Percentiles rank a stretch among this genome's conserved stretches.
Conservation (phyloP, 2,888 invertebrate species). For the Orthosia gracilis region DNA sequence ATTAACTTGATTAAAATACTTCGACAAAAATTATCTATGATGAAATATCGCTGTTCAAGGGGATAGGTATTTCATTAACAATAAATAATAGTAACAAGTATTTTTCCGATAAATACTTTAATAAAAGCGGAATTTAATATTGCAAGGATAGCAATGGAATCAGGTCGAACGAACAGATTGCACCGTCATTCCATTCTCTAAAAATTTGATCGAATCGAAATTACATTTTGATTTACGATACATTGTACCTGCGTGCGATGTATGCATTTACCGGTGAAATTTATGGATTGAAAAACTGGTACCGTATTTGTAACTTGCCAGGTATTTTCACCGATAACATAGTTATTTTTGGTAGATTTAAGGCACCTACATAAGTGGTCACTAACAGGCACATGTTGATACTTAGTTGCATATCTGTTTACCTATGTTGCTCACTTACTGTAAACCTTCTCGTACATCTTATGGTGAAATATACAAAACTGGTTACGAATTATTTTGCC, state of each 20-base stretch:
- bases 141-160: conserved; percentile 65
- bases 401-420: background rate
- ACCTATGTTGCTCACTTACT: background rate
- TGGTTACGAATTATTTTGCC: too few relatives aligned
- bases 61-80: background rate
- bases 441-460: too few relatives aligned
- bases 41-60: background rate
- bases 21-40: background rate
- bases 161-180: conserved; percentile 70
- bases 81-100: conserved; percentile 14
- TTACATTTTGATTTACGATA: conserved; percentile 64
- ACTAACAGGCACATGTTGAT: background rate
- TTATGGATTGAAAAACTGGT: conserved; percentile 32
- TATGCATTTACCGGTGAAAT: conserved; percentile 50
- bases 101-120: conserved; percentile 35
- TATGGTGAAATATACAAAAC: too few relatives aligned
- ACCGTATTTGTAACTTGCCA: background rate
- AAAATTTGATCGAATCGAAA: conserved; percentile 64
- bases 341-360: background rate
- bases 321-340: background rate
- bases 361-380: background rate
- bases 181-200: conserved; percentile 63
- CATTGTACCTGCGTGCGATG: conserved; percentile 52
- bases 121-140: conserved; percentile 70
- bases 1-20: background rate